Percentiles rank a stretch among this genome's conserved stretches.
Conservation (phyloP, 2,113 vertebrate species). For the Euleptes europaea region DNA sequence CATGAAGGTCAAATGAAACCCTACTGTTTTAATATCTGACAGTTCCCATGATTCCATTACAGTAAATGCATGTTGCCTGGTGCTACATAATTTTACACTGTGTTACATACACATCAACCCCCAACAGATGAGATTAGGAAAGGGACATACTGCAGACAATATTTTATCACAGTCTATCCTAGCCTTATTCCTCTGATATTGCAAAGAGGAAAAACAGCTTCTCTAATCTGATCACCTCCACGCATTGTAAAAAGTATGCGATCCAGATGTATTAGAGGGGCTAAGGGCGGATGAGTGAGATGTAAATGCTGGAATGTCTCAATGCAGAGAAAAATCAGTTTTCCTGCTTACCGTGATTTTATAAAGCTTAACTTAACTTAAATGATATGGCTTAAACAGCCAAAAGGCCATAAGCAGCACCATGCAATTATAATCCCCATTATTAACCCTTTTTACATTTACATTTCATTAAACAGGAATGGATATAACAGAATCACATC, state of each 20-base stretch:
- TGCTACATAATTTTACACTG: constrained; percentile 29
- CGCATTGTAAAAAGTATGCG: constrained; percentile 6
- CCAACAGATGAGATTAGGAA: constrained; percentile 19
- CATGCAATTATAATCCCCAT: too few relatives aligned
- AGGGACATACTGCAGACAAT: background rate
- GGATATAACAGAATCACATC: too few relatives aligned
- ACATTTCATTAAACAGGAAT: too few relatives aligned
- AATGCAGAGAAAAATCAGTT: background rate
- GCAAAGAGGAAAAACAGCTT: constrained; percentile 19
- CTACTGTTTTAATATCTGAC: background rate
- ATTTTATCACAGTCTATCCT: background rate
- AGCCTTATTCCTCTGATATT: constrained; percentile 5
- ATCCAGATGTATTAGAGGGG: background rate
- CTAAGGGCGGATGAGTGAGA: background rate
- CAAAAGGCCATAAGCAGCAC: too few relatives aligned
- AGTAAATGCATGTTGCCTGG: constrained; percentile 10
- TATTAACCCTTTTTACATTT: too few relatives aligned
- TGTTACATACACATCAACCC: background rate
- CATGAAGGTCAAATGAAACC: background rate
- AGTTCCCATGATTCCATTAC: constrained; percentile 18
- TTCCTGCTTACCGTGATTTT: background rate
- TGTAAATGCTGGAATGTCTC: background rate
- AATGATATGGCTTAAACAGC: too few relatives aligned
- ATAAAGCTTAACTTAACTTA: too few relatives aligned
- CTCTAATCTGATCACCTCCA: background rate